Evolutionary conservation across 2,113 vertebrate genomes (phyloP).

Genomic region (Neotoma lepida): DNA sequence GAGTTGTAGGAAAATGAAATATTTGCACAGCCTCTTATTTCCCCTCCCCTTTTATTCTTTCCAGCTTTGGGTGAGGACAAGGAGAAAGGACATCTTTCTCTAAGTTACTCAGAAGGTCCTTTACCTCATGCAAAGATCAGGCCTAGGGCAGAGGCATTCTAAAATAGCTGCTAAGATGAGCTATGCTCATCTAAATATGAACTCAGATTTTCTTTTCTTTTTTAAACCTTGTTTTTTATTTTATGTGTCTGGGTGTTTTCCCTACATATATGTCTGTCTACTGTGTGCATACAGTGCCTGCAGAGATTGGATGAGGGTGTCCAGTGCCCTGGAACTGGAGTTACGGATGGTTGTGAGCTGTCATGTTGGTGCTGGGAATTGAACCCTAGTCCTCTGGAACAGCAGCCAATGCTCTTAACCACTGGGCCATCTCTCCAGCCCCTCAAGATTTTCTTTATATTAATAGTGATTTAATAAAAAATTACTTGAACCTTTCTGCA

Average conservation of each 20-base stretch:
- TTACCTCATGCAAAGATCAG: constrained; percentile 29
- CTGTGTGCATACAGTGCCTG: background rate
- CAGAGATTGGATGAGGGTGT: background rate
- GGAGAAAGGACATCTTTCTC: background rate
- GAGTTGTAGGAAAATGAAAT: constrained; percentile 19
- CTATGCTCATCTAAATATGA: no score
- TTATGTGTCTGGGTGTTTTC: background rate
- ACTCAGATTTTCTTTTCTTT: constrained; percentile 11
- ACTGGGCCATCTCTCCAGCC: background rate
- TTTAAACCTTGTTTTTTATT: background rate
- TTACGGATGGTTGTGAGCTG: background rate
- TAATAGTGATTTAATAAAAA: constrained; percentile 35
- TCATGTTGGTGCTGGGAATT: background rate
- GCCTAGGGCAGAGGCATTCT: background rate
- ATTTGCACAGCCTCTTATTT: constrained; percentile 22
- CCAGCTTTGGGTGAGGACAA: background rate
- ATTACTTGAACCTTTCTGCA: background rate
- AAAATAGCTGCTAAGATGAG: constrained; percentile 24
- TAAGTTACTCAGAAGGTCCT: background rate
- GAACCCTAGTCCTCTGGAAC: background rate
- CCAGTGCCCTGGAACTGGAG: background rate
- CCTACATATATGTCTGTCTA: background rate
- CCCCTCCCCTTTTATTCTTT: constrained; percentile 11
- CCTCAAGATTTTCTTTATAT: background rate
- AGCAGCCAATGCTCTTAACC: background rate